phyloP scores from a whole-genome alignment of 1,140 invertebrate genomes.

The Drosophila pseudoobscura region DNA sequence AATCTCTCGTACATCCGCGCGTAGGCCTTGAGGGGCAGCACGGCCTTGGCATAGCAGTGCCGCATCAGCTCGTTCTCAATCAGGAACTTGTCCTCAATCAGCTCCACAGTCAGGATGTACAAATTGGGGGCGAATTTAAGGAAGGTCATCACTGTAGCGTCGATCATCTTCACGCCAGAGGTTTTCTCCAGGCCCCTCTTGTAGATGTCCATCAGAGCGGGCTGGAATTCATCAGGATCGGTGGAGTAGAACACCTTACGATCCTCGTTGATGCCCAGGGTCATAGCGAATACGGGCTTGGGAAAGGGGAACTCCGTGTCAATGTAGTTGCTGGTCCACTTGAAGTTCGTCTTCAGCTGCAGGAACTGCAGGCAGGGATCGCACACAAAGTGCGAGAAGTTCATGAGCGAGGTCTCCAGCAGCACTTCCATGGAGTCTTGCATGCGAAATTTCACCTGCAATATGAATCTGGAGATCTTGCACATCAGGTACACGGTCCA shows the following conservation, averaged over 20 bases:
- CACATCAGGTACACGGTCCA: slow-evolving; percentile 74
- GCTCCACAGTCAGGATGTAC: slow-evolving; percentile 71
- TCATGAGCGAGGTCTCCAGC: slow-evolving; percentile 56
- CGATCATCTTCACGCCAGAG: slow-evolving; percentile 60
- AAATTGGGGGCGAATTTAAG: slow-evolving; percentile 71
- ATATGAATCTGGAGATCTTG: slow-evolving; percentile 70
- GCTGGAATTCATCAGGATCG: slow-evolving; percentile 71
- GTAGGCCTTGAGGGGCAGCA: slow-evolving; percentile 62
- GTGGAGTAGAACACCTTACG: slow-evolving; percentile 69
- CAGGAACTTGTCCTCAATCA: slow-evolving; percentile 70
- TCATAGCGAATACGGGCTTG: slow-evolving; percentile 68
- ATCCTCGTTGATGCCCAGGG: slow-evolving; percentile 60
- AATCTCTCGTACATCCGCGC: slow-evolving; percentile 61
- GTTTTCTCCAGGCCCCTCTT: slow-evolving; percentile 66
- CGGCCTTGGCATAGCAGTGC: slow-evolving; percentile 57
- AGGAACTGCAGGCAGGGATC: slow-evolving; percentile 73
- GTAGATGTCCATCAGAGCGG: slow-evolving; percentile 61
- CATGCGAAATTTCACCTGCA: slow-evolving; percentile 78
- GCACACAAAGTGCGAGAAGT: slow-evolving; percentile 62
- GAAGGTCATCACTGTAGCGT: slow-evolving; percentile 55
- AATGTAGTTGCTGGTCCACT: slow-evolving; percentile 71
- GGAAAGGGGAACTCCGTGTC: slow-evolving; percentile 63
- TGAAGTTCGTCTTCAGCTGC: slow-evolving; percentile 36
- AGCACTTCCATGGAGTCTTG: slow-evolving; percentile 77
- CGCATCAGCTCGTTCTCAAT: slow-evolving; percentile 44